Percentiles rank a stretch among this genome's conserved stretches.
Conservation (phyloP, 2,888 invertebrate species). For the Andrena bucephala region DNA sequence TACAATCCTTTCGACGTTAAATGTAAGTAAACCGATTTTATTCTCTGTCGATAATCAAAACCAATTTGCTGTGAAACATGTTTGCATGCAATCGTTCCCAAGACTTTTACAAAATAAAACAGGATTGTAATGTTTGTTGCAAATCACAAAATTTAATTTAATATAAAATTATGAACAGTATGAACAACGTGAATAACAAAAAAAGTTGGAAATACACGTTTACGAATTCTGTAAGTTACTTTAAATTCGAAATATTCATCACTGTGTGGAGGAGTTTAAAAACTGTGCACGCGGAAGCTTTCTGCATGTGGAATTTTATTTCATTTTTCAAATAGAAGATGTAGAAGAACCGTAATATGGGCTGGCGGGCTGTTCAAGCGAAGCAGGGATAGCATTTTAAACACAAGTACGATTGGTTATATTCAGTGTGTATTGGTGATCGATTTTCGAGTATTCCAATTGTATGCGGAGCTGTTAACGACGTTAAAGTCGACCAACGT, state of each 20-base stretch:
- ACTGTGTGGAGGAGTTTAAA: conserved; percentile 1
- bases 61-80: too few species aligned
- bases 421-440: conserved; percentile 35
- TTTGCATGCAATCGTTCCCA: too few species aligned
- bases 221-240: neutral
- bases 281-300: neutral
- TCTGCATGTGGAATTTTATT: neutral
- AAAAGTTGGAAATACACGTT: neutral
- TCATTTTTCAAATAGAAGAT: neutral
- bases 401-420: conserved; percentile 33
- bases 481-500: conserved; percentile 25
- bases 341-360: conserved; percentile 23
- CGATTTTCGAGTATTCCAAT: conserved; percentile 39
- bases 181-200: neutral
- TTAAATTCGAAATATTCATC: conserved; percentile 19
- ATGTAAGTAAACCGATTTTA: too few species aligned
- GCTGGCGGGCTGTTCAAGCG: neutral
- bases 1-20: too few species aligned
- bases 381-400: conserved; percentile 32
- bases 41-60: too few species aligned
- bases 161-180: neutral
- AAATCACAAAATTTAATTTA: neutral
- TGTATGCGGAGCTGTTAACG: conserved; percentile 30
- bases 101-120: neutral
- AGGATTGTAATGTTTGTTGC: neutral